Percentiles rank a stretch among this genome's conserved stretches.
phyloP scores from a whole-genome alignment of 2,797 vertebrate genomes.

The Pangasius macronema region DNA sequence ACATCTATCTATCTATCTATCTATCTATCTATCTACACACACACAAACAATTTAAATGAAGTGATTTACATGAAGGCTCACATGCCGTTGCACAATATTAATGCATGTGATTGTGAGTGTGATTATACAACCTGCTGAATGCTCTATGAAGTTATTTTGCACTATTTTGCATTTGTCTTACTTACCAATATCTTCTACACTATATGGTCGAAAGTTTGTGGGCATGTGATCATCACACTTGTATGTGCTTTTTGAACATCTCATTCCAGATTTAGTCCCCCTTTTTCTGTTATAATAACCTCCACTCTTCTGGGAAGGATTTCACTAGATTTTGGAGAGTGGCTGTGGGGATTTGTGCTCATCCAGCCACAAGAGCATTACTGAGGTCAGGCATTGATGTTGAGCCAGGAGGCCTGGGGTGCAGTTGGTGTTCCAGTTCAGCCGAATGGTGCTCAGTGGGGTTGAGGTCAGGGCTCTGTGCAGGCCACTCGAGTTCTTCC shows the following conservation, averaged over 20 bases:
- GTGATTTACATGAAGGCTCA: neutral
- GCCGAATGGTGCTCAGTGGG: neutral
- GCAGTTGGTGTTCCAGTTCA: neutral
- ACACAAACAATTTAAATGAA: neutral
- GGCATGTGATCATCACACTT: neutral
- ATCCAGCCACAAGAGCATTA: neutral
- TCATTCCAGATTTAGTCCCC: neutral
- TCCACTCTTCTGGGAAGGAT: neutral
- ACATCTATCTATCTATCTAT: neutral
- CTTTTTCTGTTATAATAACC: neutral
- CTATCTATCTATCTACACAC: neutral
- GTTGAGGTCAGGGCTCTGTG: neutral
- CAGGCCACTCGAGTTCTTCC: neutral
- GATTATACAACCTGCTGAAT: slow-evolving; percentile 1
- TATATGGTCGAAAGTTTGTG: neutral
- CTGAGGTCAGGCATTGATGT: neutral
- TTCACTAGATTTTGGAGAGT: neutral
- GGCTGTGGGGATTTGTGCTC: neutral
- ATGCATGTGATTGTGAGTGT: neutral
- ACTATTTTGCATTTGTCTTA: neutral
- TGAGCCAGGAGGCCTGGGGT: neutral
- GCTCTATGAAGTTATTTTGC: neutral
- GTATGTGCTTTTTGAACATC: neutral
- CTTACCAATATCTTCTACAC: neutral
- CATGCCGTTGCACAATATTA: neutral